Evolutionary conservation across 2,888 invertebrate species (phyloP).

Genomic region (Acanthoscelides obtectus): DNA sequence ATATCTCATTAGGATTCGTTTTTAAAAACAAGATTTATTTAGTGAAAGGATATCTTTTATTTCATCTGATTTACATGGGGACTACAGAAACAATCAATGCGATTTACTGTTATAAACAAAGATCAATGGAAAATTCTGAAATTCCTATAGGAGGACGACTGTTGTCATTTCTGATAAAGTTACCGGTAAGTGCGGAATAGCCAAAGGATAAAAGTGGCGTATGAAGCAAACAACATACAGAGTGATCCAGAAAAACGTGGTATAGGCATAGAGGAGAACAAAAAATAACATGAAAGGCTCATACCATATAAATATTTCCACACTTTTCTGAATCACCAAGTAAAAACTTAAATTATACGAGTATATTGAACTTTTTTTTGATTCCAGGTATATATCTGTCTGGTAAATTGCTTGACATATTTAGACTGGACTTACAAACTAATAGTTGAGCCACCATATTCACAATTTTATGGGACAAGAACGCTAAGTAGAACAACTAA

Average conservation of each 20-base stretch:
- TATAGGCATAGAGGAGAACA: no score
- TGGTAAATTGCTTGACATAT: background rate
- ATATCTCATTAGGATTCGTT: background rate
- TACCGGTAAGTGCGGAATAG: background rate
- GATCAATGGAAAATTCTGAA: background rate
- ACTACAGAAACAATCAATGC: background rate
- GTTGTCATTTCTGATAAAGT: background rate
- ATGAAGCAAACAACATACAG: no score
- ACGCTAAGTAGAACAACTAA: background rate
- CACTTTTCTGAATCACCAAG: no score
- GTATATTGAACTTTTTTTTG: no score
- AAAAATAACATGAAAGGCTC: no score
- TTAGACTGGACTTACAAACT: background rate
- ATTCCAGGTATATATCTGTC: background rate
- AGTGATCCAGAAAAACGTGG: no score
- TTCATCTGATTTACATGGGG: background rate
- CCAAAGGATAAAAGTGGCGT: no score
- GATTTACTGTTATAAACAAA: background rate
- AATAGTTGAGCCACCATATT: background rate
- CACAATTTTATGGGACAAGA: background rate
- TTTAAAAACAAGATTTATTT: background rate
- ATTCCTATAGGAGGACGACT: background rate
- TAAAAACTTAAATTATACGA: no score
- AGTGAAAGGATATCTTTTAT: background rate
- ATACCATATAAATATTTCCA: no score